Percentiles rank a stretch among this genome's conserved stretches.
Conservation (phyloP, 2,797 vertebrate species). For the Tapirus indicus region DNA sequence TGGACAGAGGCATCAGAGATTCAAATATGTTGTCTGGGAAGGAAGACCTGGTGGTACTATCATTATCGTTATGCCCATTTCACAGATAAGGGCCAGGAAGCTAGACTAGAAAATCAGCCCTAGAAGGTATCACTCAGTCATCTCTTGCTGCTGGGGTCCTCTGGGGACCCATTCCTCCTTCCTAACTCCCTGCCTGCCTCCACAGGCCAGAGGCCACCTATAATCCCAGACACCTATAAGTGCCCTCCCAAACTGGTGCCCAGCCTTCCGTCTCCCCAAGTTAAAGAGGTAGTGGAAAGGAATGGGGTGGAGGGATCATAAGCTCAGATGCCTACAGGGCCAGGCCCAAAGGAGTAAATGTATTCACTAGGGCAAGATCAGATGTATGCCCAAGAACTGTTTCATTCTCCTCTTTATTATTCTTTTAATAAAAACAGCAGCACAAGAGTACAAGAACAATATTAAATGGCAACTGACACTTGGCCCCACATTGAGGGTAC, state of each 20-base stretch:
- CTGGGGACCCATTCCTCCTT: background rate
- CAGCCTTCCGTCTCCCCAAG: background rate
- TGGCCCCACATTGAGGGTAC: background rate
- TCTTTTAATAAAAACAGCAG: slow-evolving; percentile 52
- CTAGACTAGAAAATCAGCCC: background rate
- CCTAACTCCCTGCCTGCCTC: background rate
- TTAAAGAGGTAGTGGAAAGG: background rate
- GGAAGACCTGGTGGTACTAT: background rate
- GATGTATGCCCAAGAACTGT: background rate
- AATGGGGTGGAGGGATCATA: background rate
- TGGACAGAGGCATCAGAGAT: background rate
- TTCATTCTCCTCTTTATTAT: slow-evolving; percentile 20
- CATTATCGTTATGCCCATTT: background rate
- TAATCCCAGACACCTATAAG: background rate
- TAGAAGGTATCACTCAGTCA: background rate
- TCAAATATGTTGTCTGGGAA: slow-evolving; percentile 39
- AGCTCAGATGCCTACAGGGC: background rate
- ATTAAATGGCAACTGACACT: slow-evolving; percentile 41
- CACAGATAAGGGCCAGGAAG: slow-evolving; percentile 10
- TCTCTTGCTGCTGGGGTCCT: background rate
- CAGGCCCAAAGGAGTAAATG: background rate
- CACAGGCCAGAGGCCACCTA: background rate
- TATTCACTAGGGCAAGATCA: slow-evolving; percentile 24
- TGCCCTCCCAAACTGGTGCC: background rate
- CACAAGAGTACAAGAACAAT: background rate